Evolutionary conservation across 30 jellyfish, hydroid and myxozoan species (phyloP).

Genomic region (Sanderia malayensis): DNA sequence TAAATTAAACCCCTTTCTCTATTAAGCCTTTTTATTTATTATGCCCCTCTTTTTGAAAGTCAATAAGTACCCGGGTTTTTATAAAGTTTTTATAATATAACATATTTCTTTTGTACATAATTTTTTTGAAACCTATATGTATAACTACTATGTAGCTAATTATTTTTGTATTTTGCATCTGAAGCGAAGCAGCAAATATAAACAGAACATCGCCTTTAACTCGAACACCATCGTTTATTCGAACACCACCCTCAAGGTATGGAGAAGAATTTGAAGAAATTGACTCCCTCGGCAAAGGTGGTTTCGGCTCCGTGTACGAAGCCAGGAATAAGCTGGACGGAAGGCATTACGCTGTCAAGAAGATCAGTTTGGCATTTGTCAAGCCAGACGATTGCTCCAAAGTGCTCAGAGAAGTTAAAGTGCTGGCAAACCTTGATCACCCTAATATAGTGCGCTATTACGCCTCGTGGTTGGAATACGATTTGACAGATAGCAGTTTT

Average conservation of each 20-base stretch:
- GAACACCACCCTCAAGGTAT: conserved; percentile 65
- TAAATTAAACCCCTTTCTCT: no score
- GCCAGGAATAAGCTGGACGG: conserved; percentile 76
- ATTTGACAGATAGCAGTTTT: conserved; percentile 4
- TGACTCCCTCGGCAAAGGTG: conserved; percentile 73
- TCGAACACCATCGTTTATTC: no score
- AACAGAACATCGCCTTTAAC: no score
- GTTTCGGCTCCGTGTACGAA: conserved; percentile 82
- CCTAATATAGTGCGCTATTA: conserved; percentile 79
- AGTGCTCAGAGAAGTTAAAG: conserved; percentile 84
- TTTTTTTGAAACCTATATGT: no score
- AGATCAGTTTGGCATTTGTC: conserved; percentile 34
- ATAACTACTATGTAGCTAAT: no score
- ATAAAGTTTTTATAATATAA: no score
- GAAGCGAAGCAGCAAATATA: no score
- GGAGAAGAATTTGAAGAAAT: conserved; percentile 64
- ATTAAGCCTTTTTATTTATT: no score
- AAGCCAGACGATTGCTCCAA: conserved; percentile 61
- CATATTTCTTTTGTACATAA: no score
- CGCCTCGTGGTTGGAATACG: conserved; percentile 85
- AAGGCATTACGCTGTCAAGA: conserved; percentile 73
- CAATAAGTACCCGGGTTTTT: no score
- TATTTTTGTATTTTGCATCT: no score
- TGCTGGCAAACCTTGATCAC: conserved; percentile 73
- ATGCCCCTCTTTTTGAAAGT: no score